phyloP scores from a whole-genome alignment of 2,797 vertebrate species.

The Uromys caudimaculatus region DNA sequence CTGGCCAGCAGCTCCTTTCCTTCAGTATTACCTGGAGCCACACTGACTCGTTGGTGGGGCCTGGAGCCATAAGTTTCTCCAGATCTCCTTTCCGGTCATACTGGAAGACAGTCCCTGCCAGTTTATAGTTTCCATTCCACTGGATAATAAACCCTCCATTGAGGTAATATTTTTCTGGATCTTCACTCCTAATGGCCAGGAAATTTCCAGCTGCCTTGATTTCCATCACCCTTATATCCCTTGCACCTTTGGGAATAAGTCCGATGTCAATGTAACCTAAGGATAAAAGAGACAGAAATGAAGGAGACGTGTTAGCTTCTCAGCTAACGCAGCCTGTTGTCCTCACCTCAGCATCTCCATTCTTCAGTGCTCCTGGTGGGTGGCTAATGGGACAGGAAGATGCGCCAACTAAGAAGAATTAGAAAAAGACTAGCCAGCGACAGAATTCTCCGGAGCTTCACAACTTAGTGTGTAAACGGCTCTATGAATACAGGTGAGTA shows the following conservation, averaged over 20 bases:
- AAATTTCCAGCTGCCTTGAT: constrained; percentile 96
- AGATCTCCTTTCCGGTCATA: constrained; percentile 95
- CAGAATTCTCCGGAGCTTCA: neutral
- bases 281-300: constrained; percentile 40
- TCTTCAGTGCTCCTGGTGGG: neutral
- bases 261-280: constrained; percentile 96
- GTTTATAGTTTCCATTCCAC: constrained; percentile 97
- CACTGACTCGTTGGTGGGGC: constrained; percentile 94
- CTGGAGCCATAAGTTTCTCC: constrained; percentile 96
- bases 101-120: constrained; percentile 94
- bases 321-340: neutral
- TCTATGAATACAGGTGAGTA: neutral
- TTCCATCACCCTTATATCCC: constrained; percentile 95
- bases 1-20: neutral
- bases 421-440: neutral
- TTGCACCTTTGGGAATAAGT: constrained; percentile 95
- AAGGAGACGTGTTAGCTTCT: neutral
- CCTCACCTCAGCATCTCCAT: neutral
- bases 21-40: constrained; percentile 93
- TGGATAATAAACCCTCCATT: constrained; percentile 98
- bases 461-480: neutral
- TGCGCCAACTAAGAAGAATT: neutral
- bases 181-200: constrained; percentile 92
- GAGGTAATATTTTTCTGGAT: constrained; percentile 94
- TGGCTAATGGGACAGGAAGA: neutral